phyloP scores from a whole-genome alignment of 2,113 vertebrate genomes.

The Grallaria varia region DNA sequence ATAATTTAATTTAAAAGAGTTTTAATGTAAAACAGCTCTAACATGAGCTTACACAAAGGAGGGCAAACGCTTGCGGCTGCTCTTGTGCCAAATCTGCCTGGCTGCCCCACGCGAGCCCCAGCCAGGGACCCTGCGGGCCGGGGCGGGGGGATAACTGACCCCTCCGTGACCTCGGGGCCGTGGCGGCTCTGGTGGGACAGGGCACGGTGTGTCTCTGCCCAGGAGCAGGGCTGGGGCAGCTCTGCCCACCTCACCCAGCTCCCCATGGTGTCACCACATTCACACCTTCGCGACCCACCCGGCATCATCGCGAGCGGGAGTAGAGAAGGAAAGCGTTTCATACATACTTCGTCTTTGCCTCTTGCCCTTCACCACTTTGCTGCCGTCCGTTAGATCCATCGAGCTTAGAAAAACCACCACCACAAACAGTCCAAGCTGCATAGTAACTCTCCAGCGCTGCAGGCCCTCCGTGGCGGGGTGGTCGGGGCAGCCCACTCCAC shows the following conservation, averaged over 20 bases:
- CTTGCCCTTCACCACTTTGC: slow-evolving; percentile 85
- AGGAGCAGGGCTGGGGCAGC: background rate
- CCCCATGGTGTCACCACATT: background rate
- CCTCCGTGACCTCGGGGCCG: background rate
- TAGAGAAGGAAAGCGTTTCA: slow-evolving; percentile 13
- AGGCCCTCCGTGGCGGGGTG: slow-evolving; percentile 79
- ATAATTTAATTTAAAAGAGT: slow-evolving; percentile 4
- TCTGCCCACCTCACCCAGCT: background rate
- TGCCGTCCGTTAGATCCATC: slow-evolving; percentile 83
- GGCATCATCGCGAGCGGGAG: background rate
- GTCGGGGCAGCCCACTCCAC: slow-evolving; percentile 71
- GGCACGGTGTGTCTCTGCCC: rapidly evolving
- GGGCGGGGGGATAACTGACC: background rate
- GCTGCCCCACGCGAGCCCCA: background rate
- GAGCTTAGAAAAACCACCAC: slow-evolving; percentile 92
- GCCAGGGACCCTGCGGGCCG: background rate
- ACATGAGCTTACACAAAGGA: background rate
- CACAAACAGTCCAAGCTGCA: slow-evolving; percentile 93
- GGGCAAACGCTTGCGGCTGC: background rate
- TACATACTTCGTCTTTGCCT: slow-evolving; percentile 94
- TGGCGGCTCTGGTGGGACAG: background rate
- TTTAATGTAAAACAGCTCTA: slow-evolving; percentile 41
- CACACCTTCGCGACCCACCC: background rate
- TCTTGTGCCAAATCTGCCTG: background rate
- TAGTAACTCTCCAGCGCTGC: slow-evolving; percentile 88